Evolutionary conservation across 1,140 invertebrate species (phyloP).

Genomic region (Zelostemma sp.): DNA sequence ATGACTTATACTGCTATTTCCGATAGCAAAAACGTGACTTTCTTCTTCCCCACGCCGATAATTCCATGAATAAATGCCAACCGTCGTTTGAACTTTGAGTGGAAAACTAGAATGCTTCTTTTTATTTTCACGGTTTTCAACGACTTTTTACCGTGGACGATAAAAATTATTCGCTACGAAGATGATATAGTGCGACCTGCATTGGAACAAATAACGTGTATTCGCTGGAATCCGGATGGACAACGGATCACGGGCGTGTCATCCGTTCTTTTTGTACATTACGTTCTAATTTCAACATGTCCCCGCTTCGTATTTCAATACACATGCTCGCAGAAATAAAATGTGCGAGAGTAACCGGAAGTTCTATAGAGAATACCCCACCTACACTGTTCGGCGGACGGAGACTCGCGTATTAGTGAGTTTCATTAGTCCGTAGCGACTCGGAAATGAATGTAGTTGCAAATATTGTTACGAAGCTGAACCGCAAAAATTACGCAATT

Average conservation of each 20-base stretch:
- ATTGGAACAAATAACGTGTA: conserved; percentile 11
- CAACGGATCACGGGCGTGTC: conserved; percentile 57
- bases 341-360: conserved; percentile 59
- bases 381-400: conserved; percentile 29
- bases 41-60: no score
- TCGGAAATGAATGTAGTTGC: neutral
- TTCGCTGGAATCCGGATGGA: conserved; percentile 43
- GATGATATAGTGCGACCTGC: no score
- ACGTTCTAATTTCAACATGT: conserved; percentile 47
- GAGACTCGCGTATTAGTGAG: conserved; percentile 33
- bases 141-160: no score
- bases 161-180: neutral
- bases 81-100: no score
- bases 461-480: neutral
- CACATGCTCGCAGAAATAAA: no score
- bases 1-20: no score
- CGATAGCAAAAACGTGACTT: no score
- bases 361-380: conserved; percentile 61
- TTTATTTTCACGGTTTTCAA: no score
- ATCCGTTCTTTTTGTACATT: conserved; percentile 45
- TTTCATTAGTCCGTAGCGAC: conserved; percentile 10
- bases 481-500: neutral
- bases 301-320: no score
- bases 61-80: no score
- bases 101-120: no score